Evolutionary conservation across 2,113 vertebrate species (phyloP).

Genomic region (Lophochroa leadbeateri): DNA sequence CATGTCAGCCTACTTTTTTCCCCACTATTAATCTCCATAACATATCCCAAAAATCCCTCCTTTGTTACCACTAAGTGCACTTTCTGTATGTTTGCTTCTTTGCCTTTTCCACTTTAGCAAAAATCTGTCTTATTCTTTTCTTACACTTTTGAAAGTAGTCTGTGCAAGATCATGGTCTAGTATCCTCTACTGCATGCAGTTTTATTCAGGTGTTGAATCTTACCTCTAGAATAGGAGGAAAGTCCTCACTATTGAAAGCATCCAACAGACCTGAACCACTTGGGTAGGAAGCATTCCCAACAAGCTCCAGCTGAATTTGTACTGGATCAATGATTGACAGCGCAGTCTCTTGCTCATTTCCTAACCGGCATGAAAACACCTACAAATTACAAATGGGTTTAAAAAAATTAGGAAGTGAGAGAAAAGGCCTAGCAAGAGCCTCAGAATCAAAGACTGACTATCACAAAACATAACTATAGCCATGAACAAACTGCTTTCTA

Average conservation of each 20-base stretch:
- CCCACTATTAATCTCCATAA: background rate
- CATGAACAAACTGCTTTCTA: background rate
- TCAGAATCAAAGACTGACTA: background rate
- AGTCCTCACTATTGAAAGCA: constrained; percentile 94
- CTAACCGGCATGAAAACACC: constrained; percentile 96
- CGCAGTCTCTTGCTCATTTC: constrained; percentile 93
- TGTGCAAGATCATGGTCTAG: background rate
- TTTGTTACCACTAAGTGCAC: background rate
- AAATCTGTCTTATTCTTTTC: background rate
- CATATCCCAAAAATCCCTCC: background rate
- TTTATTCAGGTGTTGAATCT: background rate
- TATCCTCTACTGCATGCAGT: background rate
- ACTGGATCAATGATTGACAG: constrained; percentile 96
- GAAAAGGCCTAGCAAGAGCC: background rate
- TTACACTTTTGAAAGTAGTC: background rate
- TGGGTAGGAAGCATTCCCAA: constrained; percentile 92
- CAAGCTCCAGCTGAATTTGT: constrained; percentile 91
- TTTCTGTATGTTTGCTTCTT: background rate
- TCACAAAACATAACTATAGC: background rate
- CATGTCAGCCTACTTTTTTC: background rate
- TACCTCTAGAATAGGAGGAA: constrained; percentile 95
- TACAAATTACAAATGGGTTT: constrained; percentile 33
- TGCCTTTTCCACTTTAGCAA: background rate
- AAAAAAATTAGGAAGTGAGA: background rate
- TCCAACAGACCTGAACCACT: constrained; percentile 92